phyloP scores from a whole-genome alignment of 2,888 invertebrate genomes.

The Thysanoteuthis rhombus region DNA sequence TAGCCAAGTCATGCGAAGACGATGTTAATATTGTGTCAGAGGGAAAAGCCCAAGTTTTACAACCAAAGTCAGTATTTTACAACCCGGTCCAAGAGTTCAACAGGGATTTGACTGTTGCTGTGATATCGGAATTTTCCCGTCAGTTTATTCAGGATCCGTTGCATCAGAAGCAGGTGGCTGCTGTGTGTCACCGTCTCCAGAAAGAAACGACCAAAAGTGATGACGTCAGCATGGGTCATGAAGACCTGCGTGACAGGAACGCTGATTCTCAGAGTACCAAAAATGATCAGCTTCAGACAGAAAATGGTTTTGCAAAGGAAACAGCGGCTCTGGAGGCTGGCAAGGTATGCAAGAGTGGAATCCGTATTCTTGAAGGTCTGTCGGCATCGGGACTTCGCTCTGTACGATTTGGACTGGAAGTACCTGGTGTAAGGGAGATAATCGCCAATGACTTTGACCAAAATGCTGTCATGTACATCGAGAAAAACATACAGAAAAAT shows the following conservation, averaged over 20 bases:
- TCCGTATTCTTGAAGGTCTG: constrained; percentile 86
- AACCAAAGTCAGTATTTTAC: constrained; percentile 85
- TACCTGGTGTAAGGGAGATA: constrained; percentile 78
- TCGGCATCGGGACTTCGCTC: constrained; percentile 96
- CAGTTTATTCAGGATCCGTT: background rate
- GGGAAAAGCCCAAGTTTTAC: constrained; percentile 81
- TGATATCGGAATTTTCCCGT: constrained; percentile 58
- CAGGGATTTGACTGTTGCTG: constrained; percentile 79
- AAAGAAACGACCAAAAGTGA: background rate
- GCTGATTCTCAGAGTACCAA: no score
- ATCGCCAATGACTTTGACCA: constrained; percentile 91
- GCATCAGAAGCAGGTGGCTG: background rate
- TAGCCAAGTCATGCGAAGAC: background rate
- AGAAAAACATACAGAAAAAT: constrained; percentile 82
- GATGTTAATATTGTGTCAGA: constrained; percentile 71
- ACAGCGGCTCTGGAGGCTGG: constrained; percentile 44
- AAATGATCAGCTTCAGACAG: background rate
- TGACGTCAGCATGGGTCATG: background rate
- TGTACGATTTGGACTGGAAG: constrained; percentile 94
- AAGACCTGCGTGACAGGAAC: background rate
- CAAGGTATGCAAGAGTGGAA: constrained; percentile 52
- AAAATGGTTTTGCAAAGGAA: background rate
- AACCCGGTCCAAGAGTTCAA: constrained; percentile 96
- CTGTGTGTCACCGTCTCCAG: background rate
- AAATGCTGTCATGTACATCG: constrained; percentile 85